Base-by-base conservation (phyloP, 2,797 vertebrate species). In the Sphaeramia orbicularis region DNA sequence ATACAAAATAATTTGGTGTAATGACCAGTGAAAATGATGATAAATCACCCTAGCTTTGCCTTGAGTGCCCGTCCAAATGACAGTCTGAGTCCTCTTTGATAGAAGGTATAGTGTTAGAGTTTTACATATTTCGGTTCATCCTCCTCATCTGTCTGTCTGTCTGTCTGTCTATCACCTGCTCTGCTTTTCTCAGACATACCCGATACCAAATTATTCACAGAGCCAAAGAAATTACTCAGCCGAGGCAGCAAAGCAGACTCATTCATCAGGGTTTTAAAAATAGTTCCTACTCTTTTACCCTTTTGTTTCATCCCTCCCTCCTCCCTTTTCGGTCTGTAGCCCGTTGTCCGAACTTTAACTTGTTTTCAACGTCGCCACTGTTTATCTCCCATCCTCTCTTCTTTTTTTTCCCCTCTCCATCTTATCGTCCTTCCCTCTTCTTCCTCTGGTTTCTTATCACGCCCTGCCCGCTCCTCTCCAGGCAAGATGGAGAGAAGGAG, bases 211-310 rank as follows among this genome's bases (percentile, higher is more conserved):
- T 83, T 76, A 82, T 81, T 80, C 77, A 81, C 59, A 35, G 35
- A 65, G 48, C 65, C 38, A 7, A 7, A 45, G 68, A 81, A 64
- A 80, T 70, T 56, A 79, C 54, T 85, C 65, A 85, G 65, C 62
- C 16, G 18, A 65, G 41, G 77, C 73, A 76, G 67, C 86, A 80
- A 84, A 86, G 72, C 64, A 60, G 52, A 55, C 66, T 80, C 78
- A 72, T 82, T 65, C 60, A 81, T 84, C 74, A 75, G 50, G 60
- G 56, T 66, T 72, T 86, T 85, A 68, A 58, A 87, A 82, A 82
- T 81, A 84, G 54, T 53, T 36, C n/a, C 55, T 59, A n/a, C 57
- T 59, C 8, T 51, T 70, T 79, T 57, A 66, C 66, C 45, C 76
- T 40, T 9, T 49, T 13, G 11, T 36, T 48, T 43, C 36, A 13